Evolutionary conservation across 2,113 vertebrate genomes (phyloP).

Genomic region (Platycercus adscitus): DNA sequence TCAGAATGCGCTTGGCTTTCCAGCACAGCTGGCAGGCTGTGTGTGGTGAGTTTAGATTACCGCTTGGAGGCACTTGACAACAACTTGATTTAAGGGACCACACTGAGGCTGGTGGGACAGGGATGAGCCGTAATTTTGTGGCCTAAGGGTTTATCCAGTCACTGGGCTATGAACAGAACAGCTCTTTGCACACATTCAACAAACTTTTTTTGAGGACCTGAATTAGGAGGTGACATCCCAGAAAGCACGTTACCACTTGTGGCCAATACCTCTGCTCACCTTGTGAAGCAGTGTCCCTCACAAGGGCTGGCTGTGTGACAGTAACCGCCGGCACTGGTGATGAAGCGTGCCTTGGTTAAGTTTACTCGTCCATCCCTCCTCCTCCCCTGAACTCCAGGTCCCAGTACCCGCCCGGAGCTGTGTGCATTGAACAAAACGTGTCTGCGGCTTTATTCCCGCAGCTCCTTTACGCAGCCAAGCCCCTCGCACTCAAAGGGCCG

Average conservation of each 20-base stretch:
- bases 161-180: background rate
- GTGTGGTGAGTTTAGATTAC: background rate
- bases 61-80: background rate
- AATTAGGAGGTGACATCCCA: background rate
- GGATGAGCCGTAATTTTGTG: background rate
- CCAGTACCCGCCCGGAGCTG: background rate
- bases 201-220: background rate
- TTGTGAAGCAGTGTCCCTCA: rapidly evolving
- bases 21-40: background rate
- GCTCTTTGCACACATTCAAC: background rate
- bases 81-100: background rate
- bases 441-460: background rate
- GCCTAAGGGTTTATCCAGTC: background rate
- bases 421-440: background rate
- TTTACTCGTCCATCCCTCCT: background rate
- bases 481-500: background rate
- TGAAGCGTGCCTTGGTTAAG: background rate
- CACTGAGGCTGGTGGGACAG: background rate
- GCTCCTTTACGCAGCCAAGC: background rate
- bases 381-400: background rate
- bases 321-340: rapidly evolving
- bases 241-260: rapidly evolving
- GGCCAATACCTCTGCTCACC: background rate
- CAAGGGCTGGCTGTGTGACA: rapidly evolving
- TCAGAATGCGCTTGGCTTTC: background rate